phyloP scores from a whole-genome alignment of 2,113 vertebrate genomes.

The Laterallus jamaicensis region DNA sequence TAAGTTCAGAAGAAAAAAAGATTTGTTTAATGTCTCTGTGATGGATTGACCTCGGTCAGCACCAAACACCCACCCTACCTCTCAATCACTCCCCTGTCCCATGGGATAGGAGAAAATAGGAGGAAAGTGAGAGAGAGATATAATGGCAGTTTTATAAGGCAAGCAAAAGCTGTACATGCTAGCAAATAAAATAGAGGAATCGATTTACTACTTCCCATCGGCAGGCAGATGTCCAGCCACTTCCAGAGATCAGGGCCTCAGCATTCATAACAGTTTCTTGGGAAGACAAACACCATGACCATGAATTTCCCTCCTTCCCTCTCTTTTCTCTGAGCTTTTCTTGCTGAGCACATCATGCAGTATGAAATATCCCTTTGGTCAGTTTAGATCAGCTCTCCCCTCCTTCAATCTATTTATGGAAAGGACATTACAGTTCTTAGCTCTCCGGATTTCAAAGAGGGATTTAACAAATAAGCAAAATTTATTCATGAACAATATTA shows the following conservation, averaged over 20 bases:
- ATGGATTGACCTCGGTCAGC: not conserved
- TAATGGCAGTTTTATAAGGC: not conserved
- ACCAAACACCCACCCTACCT: not conserved
- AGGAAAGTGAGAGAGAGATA: not conserved
- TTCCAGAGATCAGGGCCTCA: not conserved
- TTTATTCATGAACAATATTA: not conserved
- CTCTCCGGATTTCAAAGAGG: not conserved
- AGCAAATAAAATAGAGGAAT: not conserved
- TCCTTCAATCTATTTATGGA: too few relatives aligned
- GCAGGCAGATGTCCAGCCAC: not conserved
- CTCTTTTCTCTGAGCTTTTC: not conserved
- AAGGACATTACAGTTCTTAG: not conserved
- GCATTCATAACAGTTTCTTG: not conserved
- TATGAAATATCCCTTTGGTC: not conserved
- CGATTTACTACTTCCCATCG: not conserved
- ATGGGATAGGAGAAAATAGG: not conserved
- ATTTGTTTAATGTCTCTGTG: not conserved
- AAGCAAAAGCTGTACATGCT: not conserved
- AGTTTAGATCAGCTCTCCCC: not conserved
- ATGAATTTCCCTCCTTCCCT: not conserved
- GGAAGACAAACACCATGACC: not conserved
- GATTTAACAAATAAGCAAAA: not conserved
- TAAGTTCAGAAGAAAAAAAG: not conserved
- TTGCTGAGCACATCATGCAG: not conserved
- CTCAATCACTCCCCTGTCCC: not conserved